phyloP scores from a whole-genome alignment of 2,888 invertebrate genomes.

The Clivina fossor region DNA sequence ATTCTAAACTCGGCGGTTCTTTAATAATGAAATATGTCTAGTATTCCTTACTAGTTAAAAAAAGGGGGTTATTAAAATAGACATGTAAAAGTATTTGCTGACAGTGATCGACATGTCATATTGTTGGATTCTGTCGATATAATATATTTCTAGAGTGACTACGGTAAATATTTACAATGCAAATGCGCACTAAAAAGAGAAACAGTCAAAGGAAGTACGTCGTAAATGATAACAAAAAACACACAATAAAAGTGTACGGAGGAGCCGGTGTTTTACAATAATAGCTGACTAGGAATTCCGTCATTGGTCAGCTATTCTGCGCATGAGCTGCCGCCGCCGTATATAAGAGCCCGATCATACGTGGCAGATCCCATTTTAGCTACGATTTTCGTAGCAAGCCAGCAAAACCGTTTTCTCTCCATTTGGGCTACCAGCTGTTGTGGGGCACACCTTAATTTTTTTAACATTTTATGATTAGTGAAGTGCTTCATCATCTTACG shows the following conservation, averaged over 20 bases:
- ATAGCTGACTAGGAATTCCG: constrained; percentile 34
- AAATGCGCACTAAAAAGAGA: constrained; percentile 33
- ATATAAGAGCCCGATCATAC: constrained; percentile 22
- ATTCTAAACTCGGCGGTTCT: too few species aligned
- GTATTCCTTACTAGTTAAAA: not conserved
- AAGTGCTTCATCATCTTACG: constrained; percentile 28
- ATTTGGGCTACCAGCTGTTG: not conserved
- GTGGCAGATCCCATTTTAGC: constrained; percentile 30
- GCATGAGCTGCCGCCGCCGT: constrained; percentile 21
- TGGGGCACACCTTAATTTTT: constrained; percentile 23
- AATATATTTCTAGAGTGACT: constrained; percentile 23
- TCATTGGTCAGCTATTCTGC: constrained; percentile 16
- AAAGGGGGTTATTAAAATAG: not conserved
- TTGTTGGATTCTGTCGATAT: constrained; percentile 9
- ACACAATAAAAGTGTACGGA: constrained; percentile 17
- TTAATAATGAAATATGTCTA: not conserved
- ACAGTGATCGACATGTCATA: too few species aligned
- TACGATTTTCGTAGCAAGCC: not conserved
- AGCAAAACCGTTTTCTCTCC: not conserved
- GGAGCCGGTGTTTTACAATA: constrained; percentile 20
- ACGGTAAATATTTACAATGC: constrained; percentile 35
- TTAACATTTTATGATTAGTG: constrained; percentile 19
- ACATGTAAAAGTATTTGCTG: not conserved
- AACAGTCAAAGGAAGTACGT: constrained; percentile 33
- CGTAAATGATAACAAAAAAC: constrained; percentile 33